These are phyloP conservation scores for Pollicipes pollicipes DNA, from an alignment of 1,140 invertebrate genomes.

Conservation along the genomic window DNA sequence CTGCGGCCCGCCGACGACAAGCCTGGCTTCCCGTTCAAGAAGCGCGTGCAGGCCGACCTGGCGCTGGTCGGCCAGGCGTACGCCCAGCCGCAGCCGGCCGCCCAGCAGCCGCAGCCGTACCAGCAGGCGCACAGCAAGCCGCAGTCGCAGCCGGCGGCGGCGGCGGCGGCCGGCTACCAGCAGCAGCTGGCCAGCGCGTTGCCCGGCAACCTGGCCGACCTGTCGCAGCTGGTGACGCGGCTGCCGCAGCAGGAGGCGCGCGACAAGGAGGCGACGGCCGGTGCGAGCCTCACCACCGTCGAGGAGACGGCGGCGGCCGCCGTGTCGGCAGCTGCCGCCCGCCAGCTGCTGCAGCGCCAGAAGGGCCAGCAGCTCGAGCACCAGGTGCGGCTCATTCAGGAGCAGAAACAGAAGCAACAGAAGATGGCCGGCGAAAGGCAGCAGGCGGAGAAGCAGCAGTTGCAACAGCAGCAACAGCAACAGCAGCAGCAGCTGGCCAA, in stretches of 20 bases:
- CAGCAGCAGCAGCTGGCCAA: not conserved
- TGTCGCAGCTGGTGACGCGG: no score
- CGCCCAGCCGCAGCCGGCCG: no score
- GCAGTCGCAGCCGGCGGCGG: no score
- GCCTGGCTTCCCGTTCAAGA: slow-evolving; percentile 11
- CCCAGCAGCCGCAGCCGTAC: no score
- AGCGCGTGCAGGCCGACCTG: not conserved
- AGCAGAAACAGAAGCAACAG: not conserved
- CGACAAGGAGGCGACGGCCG: not conserved
- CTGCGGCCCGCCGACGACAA: slow-evolving; percentile 7
- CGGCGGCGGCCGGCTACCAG: no score
- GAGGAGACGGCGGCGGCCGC: not conserved
- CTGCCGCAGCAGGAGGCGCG: not conserved
- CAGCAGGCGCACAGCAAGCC: no score
- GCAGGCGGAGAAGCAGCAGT: not conserved
- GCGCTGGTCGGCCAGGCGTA: no score
- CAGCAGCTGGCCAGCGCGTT: no score
- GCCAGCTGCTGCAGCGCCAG: not conserved
- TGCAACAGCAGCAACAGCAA: no score
- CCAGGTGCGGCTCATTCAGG: slow-evolving; percentile 1
- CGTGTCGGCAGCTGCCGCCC: not conserved
- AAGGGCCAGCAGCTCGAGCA: not conserved
- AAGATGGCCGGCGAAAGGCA: not conserved
- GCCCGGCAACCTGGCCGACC: no score
- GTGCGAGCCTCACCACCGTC: not conserved